A percentile compares a stretch with the other conserved stretches of the same genome.
Evolutionary conservation across 2,797 vertebrate genomes (phyloP).

Genomic region (Cryptoprocta ferox): DNA sequence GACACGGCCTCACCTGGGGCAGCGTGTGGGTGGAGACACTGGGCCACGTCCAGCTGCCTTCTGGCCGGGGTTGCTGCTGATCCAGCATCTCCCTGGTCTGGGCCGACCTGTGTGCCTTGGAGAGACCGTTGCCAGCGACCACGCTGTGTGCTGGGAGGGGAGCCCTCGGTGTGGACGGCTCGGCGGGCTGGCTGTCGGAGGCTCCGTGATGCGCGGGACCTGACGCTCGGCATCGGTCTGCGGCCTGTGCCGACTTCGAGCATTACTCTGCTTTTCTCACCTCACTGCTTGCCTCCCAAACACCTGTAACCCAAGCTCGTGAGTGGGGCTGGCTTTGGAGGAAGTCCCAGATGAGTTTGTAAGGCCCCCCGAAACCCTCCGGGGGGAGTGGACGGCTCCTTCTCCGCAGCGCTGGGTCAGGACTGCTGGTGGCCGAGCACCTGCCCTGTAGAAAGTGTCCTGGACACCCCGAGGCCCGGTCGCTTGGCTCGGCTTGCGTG

Average conservation of each 20-base stretch:
- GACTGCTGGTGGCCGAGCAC: background rate
- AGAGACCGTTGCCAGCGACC: background rate
- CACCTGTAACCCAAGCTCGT: background rate
- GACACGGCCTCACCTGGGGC: background rate
- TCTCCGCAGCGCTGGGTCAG: background rate
- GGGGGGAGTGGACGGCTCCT: background rate
- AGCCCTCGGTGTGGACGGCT: background rate
- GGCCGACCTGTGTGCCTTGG: background rate
- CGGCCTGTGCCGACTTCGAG: background rate
- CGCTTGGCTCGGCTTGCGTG: background rate
- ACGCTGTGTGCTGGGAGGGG: accelerated
- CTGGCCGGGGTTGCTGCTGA: background rate
- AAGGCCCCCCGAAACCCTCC: background rate
- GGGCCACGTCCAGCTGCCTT: background rate
- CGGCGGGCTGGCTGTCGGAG: background rate
- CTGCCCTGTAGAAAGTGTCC: too few species aligned
- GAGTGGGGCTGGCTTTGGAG: background rate
- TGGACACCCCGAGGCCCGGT: background rate
- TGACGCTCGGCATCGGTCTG: accelerated
- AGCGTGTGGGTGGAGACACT: background rate
- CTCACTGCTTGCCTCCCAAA: background rate
- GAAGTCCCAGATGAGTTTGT: background rate
- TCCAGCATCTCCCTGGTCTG: background rate
- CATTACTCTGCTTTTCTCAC: background rate
- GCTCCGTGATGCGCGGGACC: background rate